Base-by-base conservation (phyloP, 2,888 invertebrate genomes). In the Venusia cambrica region DNA sequence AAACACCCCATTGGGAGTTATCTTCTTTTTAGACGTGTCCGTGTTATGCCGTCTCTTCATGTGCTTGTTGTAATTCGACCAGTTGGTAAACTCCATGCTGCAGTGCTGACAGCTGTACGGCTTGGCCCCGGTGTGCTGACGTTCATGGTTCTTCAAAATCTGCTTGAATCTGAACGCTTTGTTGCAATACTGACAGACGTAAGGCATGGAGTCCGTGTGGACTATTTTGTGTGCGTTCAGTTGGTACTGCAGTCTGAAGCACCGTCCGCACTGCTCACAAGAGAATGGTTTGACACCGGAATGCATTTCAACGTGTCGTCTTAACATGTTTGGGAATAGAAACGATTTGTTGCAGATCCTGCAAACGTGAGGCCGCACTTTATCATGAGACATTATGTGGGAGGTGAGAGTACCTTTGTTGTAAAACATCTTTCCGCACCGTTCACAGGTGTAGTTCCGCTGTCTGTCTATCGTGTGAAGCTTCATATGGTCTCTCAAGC, bases 21-120 rank as follows among this genome's bases (percentile, higher is more conserved):
- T 89, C 39, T 90, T 85, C 51, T 84, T 87, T 38, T 87, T 84
- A 0, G 83, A 76, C 0, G 78, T 83, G 19, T 81, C 80, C 0
- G 57, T 88, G 15, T 91, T 91, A 44, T 93, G 93, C 12, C 93
- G 80, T 11, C 94, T 75, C 71, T 93, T 94, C 92, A 94, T 93
- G 61, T 94, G 94, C 54, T 94, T 94, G 56, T 94, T 94, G 55
- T 93, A 94, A 73, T 94, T 94, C 0, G 94, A 93, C 93, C 94
- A 94, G 62, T 94, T 94, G 0, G 93, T 93, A 50, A 94, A 94
- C 57, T 93, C 79, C 81, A 87, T 81, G 33, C 91, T 90, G 56
- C 94, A 94, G 44, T 91, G 90, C 15, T 90, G 68, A 53, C 94
- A 94, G 0, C 91, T 90, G 60, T 94, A 94, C 0, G 94, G 94